Evolutionary conservation across 2,797 vertebrate species (phyloP).

Genomic region (Pantherophis alleghaniensis): DNA sequence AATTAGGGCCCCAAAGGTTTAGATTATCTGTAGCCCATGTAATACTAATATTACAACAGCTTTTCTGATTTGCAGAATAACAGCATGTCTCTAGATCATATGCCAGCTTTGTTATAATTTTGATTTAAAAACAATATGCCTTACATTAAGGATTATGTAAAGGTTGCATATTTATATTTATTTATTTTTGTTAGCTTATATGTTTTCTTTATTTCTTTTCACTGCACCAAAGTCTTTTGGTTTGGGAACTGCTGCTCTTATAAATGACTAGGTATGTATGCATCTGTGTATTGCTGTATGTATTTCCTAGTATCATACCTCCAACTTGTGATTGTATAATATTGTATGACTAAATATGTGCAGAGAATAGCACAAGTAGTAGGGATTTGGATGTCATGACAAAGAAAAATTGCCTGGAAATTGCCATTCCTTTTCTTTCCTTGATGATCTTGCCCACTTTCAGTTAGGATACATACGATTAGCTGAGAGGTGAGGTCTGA

Average conservation of each 20-base stretch:
- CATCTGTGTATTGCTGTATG: slow-evolving; percentile 43
- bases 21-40: background rate
- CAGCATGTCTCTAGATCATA: slow-evolving; percentile 37
- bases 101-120: slow-evolving; percentile 39
- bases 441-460: background rate
- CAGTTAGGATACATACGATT: background rate
- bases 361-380: slow-evolving; percentile 53
- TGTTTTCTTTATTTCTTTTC: slow-evolving; percentile 45
- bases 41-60: slow-evolving; percentile 22
- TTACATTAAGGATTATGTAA: slow-evolving; percentile 69
- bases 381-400: slow-evolving; percentile 1
- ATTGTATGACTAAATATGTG: slow-evolving; percentile 54
- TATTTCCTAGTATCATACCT: slow-evolving; percentile 59
- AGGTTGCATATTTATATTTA: background rate
- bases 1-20: background rate
- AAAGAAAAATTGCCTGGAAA: background rate
- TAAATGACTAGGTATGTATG: slow-evolving; percentile 48
- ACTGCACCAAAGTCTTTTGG: slow-evolving; percentile 56
- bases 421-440: background rate
- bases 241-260: slow-evolving; percentile 59
- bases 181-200: slow-evolving; percentile 41
- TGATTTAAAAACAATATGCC: slow-evolving; percentile 56
- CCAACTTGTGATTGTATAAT: slow-evolving; percentile 60
- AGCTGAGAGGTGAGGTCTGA: background rate
- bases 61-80: slow-evolving; percentile 35